Percentiles rank a stretch among this genome's conserved stretches.
Conservation (phyloP, 53 echinoderm and acorn worm genomes). For the Stichopus horrens region DNA sequence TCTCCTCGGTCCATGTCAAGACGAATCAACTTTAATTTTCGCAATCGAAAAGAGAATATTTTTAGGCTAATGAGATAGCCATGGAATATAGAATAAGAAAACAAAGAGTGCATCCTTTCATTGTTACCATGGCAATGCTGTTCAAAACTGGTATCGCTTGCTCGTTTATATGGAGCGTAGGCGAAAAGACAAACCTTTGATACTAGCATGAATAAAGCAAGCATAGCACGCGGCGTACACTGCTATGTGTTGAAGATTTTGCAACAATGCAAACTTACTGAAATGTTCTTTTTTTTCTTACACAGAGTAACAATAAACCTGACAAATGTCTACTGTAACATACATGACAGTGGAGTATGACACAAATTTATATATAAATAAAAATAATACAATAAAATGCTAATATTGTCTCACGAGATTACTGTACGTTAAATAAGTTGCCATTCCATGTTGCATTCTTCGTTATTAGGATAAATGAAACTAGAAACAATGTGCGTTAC, state of each 20-base stretch:
- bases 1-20: neutral
- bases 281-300: no score
- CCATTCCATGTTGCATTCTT: no score
- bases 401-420: no score
- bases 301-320: no score
- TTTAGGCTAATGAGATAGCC: constrained; percentile 36
- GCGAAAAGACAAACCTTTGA: neutral
- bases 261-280: neutral
- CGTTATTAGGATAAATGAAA: no score
- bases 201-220: neutral
- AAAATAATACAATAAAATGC: no score
- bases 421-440: no score
- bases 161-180: neutral
- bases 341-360: no score
- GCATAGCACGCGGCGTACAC: neutral
- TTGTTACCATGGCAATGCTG: neutral
- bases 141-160: neutral
- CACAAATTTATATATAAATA: no score
- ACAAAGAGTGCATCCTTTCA: neutral
- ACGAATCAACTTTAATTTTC: constrained; percentile 14
- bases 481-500: no score
- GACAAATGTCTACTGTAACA: no score
- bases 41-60: constrained; percentile 24
- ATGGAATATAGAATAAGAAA: neutral
- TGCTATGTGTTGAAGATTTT: neutral